Base-by-base conservation (phyloP, 2,113 vertebrate species). In the Euleptes europaea region DNA sequence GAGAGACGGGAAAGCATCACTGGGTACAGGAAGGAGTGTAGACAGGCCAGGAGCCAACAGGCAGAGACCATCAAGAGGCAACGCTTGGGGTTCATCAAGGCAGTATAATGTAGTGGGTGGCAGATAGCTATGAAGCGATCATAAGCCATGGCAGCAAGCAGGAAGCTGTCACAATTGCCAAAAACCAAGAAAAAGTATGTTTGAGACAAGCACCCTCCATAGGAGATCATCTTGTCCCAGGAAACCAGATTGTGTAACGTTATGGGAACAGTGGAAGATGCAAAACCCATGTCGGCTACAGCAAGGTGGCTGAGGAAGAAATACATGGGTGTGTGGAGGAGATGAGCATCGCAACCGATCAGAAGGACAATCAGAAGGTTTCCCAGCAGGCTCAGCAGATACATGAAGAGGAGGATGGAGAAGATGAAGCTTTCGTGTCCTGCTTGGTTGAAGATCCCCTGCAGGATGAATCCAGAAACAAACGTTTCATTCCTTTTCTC, bases 161-260 rank as follows among this genome's bases (percentile, higher is more conserved):
- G 86, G 63, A 91, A 89, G 71, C 89, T 88, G 51, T 88, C 88
- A 44, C 85, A 73, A 42, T 86, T 74, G 70, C 86, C 84, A 89
- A 89, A 88, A 1, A 85, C 47, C 31, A 84, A 67, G 82, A 84
- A 86, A 86, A 91, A 89, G 33, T 89, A 89, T 35, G 88, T 83
- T 17, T 91, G 88, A 86, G 81, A 82, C 51, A 91, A 84, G 31
- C 78, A 89, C 7, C 17, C 73, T 0, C 63, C 44, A 28, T 88
- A 91, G 75, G 84, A 90, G 72, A 88, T 84, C 11, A 23, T 1
- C 57, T 82, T 86, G 71, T 49, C 84, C 74, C 73, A 72, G 70
- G 86, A 88, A 63, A 65, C 11, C 54, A 84, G 84, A 31, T 86
- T 83, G 57, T 13, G 35, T 7, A 91, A n/a, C 86, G 86, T 88